A percentile compares a stretch with the other conserved stretches of the same genome.
These are phyloP conservation scores for Platycheirus albimanus DNA, from an alignment of 2,888 invertebrate genomes.

Conservation along the genomic window DNA sequence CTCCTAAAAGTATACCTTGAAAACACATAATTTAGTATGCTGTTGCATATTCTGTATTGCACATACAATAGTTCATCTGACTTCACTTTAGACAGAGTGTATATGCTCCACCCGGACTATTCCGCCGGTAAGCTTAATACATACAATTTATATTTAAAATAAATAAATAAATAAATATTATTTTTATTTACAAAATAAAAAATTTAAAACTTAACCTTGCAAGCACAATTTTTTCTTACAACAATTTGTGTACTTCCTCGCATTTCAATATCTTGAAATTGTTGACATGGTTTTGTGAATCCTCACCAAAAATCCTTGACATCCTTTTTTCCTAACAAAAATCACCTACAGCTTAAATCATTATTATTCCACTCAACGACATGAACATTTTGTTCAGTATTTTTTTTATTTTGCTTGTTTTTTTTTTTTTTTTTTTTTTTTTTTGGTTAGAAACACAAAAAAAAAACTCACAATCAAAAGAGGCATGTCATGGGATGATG, in stretches of 20 bases:
- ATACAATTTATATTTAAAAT: too few relatives aligned
- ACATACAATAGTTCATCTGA: too few relatives aligned
- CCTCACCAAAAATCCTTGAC: conserved; percentile 27
- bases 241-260: neutral
- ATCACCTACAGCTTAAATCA: conserved; percentile 41
- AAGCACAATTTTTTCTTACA: conserved; percentile 4
- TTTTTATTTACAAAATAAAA: neutral
- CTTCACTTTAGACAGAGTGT: too few relatives aligned
- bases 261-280: conserved; percentile 25
- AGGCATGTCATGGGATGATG: conserved; percentile 46
- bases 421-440: too few relatives aligned
- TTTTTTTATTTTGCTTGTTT: too few relatives aligned
- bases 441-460: too few relatives aligned
- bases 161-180: too few relatives aligned
- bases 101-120: too few relatives aligned
- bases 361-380: conserved; percentile 46
- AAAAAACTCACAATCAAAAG: conserved; percentile 33
- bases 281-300: conserved; percentile 28
- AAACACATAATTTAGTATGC: too few relatives aligned
- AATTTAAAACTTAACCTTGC: neutral
- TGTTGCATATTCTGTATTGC: too few relatives aligned
- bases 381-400: conserved; percentile 18
- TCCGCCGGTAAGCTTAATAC: too few relatives aligned
- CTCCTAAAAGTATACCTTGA: too few relatives aligned
- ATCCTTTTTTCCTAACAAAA: conserved; percentile 23